Evolutionary conservation across 2,888 invertebrate genomes (phyloP).

Genomic region (Drosophila histrio): DNA sequence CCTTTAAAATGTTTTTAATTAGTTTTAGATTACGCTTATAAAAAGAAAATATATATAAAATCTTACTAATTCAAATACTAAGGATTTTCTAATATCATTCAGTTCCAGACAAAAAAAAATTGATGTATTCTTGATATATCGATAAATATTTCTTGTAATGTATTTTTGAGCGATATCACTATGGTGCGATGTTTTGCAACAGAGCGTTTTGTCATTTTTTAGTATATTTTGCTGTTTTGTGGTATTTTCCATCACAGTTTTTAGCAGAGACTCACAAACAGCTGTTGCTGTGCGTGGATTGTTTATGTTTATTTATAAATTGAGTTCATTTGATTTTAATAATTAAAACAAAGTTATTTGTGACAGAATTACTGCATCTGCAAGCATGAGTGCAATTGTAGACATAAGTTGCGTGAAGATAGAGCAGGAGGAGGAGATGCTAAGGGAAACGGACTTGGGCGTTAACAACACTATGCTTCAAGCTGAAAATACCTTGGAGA

Average conservation of each 20-base stretch:
- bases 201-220: no score
- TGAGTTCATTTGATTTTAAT: background rate
- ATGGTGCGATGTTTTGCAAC: no score
- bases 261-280: background rate
- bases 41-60: no score
- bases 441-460: background rate
- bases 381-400: slow-evolving; percentile 1
- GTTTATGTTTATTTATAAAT: slow-evolving; percentile 13
- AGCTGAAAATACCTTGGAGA: background rate
- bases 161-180: no score
- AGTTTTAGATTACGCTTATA: no score
- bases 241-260: slow-evolving; percentile 2
- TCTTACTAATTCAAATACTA: no score
- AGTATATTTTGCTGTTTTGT: no score
- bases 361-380: background rate
- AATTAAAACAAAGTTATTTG: background rate
- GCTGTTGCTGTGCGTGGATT: slow-evolving; percentile 18
- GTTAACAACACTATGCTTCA: background rate
- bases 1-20: no score
- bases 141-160: no score
- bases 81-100: no score
- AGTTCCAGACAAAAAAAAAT: no score
- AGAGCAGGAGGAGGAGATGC: background rate
- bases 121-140: no score
- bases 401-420: slow-evolving; percentile 25